Percentiles rank a stretch among this genome's conserved stretches.
Evolutionary conservation across 1,140 invertebrate species (phyloP).

Genomic region (Papilio aristodemus): DNA sequence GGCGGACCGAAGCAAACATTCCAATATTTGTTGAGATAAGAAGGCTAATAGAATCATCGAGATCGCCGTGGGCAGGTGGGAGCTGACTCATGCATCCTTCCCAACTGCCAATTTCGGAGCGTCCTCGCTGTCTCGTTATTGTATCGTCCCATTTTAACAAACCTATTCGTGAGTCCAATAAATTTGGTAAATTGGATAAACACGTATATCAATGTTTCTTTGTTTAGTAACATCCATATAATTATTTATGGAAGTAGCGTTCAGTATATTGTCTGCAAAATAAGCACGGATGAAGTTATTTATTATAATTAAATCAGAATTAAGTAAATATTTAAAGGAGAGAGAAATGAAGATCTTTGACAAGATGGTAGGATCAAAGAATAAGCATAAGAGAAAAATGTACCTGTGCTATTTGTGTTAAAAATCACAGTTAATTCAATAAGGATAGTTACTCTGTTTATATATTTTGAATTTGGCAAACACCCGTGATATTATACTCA

Average conservation of each 20-base stretch:
- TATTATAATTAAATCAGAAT: no score
- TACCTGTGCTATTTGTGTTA: no score
- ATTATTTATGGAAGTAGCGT: background rate
- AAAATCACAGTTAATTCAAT: no score
- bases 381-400: no score
- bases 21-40: constrained; percentile 63
- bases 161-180: constrained; percentile 16
- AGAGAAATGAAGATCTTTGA: no score
- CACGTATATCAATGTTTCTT: background rate
- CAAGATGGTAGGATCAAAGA: no score
- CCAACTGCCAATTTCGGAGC: constrained; percentile 15
- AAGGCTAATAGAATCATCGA: constrained; percentile 49
- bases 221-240: background rate
- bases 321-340: no score
- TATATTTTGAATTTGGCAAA: no score
- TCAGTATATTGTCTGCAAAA: background rate
- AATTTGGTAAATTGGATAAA: constrained; percentile 21
- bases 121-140: constrained; percentile 22
- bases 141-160: constrained; percentile 24
- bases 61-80: constrained; percentile 46
- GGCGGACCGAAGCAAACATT: constrained; percentile 51
- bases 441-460: no score
- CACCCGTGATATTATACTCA: no score
- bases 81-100: constrained; percentile 44
- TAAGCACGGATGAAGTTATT: background rate